Percentiles rank a stretch among this genome's conserved stretches.
These are phyloP conservation scores for Polypedilum pembai DNA, from an alignment of 1,140 invertebrate species.

Conservation along the genomic window DNA sequence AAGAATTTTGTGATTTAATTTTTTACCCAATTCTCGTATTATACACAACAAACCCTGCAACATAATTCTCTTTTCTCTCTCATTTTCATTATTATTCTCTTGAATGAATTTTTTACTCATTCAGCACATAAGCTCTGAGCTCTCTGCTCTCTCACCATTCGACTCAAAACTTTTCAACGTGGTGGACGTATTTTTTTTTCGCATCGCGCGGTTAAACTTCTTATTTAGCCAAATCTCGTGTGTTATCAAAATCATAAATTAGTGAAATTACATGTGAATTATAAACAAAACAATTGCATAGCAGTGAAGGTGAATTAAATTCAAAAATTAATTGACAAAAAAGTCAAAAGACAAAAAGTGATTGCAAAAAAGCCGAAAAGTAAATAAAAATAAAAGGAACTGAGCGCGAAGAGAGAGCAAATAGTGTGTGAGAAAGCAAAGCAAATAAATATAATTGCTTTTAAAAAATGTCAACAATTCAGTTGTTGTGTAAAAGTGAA, in stretches of 20 bases:
- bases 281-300: constrained; percentile 1
- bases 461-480: constrained; percentile 22
- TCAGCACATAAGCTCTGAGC: too few relatives aligned
- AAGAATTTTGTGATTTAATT: too few relatives aligned
- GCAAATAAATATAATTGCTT: background rate
- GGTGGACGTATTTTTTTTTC: background rate
- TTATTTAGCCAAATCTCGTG: constrained; percentile 15
- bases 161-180: background rate
- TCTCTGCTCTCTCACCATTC: too few relatives aligned
- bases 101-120: too few relatives aligned
- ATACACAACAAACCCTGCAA: too few relatives aligned
- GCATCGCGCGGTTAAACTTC: background rate
- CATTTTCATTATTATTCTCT: background rate
- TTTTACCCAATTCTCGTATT: too few relatives aligned
- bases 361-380: background rate
- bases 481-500: constrained; percentile 27
- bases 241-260: constrained; percentile 5
- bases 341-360: too few relatives aligned
- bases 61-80: background rate
- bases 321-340: too few relatives aligned
- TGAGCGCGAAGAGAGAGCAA: background rate
- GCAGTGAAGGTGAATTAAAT: background rate
- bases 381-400: background rate
- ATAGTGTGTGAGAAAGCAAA: background rate
- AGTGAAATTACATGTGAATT: background rate